Evolutionary conservation across 2,113 vertebrate species (phyloP).

Genomic region (Odobenus rosmarus): DNA sequence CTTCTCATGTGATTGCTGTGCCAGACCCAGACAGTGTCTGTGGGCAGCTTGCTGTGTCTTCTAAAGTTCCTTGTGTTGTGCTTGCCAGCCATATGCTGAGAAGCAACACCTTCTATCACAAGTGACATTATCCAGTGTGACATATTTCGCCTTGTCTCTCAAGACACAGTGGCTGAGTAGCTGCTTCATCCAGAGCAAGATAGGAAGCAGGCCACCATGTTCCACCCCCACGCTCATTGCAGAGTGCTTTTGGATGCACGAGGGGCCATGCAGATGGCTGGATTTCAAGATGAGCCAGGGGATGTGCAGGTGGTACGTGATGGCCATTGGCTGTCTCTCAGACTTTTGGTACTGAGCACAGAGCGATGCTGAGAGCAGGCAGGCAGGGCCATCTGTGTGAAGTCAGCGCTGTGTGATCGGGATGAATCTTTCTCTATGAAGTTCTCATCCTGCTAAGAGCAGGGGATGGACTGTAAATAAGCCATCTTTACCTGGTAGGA

Average conservation of each 20-base stretch:
- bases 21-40: slow-evolving; percentile 42
- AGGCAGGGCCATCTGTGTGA: slow-evolving; percentile 14
- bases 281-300: neutral
- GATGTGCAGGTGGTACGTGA: neutral
- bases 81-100: neutral
- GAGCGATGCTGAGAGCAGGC: neutral
- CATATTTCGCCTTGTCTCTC: neutral
- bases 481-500: neutral
- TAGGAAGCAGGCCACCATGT: neutral
- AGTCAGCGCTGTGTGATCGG: neutral
- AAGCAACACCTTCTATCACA: neutral
- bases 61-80: neutral
- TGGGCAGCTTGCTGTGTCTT: neutral
- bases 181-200: neutral
- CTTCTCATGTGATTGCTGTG: slow-evolving; percentile 25
- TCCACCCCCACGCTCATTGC: too few relatives aligned
- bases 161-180: neutral
- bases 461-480: neutral
- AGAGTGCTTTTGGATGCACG: neutral
- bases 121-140: neutral
- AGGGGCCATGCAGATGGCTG: neutral
- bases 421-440: neutral
- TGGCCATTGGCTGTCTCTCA: neutral
- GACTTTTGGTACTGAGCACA: neutral
- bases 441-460: neutral